Conservation (phyloP, 2,113 vertebrate genomes). For the Pachyramphus minor region DNA sequence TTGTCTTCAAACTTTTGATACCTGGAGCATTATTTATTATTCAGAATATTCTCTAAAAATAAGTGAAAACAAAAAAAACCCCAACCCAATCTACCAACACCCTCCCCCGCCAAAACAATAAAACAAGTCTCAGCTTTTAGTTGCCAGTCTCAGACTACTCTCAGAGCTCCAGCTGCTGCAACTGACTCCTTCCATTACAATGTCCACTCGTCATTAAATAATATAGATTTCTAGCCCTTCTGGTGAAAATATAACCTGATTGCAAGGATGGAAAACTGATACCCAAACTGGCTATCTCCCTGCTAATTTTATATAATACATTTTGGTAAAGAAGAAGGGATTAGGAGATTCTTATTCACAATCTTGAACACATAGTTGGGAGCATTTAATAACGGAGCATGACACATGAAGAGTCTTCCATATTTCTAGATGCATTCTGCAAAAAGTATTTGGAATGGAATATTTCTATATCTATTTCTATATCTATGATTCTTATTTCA, state of each 20-base stretch:
- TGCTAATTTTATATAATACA: background rate
- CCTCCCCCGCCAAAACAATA: too few relatives aligned
- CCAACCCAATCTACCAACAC: background rate
- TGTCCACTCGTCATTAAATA: background rate
- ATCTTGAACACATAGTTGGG: background rate
- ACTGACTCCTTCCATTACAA: background rate
- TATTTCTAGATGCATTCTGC: background rate
- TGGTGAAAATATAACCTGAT: background rate
- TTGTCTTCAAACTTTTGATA: background rate
- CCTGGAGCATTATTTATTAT: background rate
- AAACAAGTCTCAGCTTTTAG: background rate
- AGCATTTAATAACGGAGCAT: background rate
- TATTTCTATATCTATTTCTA: too few relatives aligned
- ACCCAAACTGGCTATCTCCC: background rate
- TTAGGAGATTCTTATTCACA: background rate
- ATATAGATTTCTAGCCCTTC: background rate
- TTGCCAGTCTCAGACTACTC: background rate
- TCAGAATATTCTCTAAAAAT: background rate
- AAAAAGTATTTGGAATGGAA: background rate
- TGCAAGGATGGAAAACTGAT: background rate
- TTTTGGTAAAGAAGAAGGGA: background rate
- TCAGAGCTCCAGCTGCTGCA: background rate
- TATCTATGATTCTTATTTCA: too few relatives aligned
- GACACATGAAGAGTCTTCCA: background rate
- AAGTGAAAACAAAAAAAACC: background rate